phyloP scores from a whole-genome alignment of 2,113 vertebrate genomes.

The Calidris pygmaea region DNA sequence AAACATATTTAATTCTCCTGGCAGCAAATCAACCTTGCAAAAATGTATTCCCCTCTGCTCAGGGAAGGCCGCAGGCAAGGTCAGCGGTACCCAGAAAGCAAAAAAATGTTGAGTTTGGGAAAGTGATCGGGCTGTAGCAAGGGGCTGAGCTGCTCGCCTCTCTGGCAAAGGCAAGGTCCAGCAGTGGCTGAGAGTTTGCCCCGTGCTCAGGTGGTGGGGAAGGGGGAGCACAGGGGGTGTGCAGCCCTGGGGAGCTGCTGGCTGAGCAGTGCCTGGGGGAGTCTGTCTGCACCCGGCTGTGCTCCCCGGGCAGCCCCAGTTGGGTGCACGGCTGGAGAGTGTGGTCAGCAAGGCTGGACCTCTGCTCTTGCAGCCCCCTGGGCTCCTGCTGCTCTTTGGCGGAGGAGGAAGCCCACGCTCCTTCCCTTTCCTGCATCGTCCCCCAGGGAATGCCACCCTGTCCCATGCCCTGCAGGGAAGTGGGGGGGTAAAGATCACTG shows the following conservation, averaged over 20 bases:
- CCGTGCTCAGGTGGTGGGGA: fast-evolving
- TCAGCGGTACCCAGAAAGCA: background rate
- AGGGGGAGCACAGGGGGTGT: fast-evolving
- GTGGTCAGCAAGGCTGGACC: background rate
- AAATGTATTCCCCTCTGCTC: background rate
- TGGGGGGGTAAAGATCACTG: fast-evolving
- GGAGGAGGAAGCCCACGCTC: background rate
- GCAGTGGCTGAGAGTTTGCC: fast-evolving
- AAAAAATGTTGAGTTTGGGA: background rate
- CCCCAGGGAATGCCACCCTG: fast-evolving
- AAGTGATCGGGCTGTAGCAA: fast-evolving
- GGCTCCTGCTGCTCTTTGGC: background rate
- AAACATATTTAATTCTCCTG: background rate
- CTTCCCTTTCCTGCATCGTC: background rate
- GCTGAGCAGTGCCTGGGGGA: background rate
- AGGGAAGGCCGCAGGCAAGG: slow-evolving; percentile 1
- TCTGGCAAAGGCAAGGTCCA: background rate
- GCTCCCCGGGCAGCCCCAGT: background rate
- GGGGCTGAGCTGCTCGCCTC: fast-evolving
- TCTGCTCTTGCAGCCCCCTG: background rate
- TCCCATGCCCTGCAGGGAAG: fast-evolving
- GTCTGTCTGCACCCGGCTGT: fast-evolving
- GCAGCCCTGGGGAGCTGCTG: background rate
- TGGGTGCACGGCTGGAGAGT: fast-evolving
- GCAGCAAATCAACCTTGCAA: background rate